phyloP scores from a whole-genome alignment of 2,888 invertebrate genomes.

The Xanthorhoe designata region DNA sequence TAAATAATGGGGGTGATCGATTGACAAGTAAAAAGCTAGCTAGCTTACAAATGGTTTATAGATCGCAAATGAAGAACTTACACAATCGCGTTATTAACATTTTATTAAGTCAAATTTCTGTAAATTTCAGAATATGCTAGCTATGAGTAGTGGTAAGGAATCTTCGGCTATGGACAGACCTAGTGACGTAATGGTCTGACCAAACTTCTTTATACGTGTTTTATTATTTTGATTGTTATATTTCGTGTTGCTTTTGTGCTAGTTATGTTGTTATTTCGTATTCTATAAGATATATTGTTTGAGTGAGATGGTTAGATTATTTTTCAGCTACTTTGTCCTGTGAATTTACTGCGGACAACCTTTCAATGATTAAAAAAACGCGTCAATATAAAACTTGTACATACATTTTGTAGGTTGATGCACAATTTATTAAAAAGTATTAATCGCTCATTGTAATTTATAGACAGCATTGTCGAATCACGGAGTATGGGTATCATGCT shows the following conservation, averaged over 20 bases:
- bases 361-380: background rate
- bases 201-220: constrained; percentile 16
- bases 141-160: constrained; percentile 3
- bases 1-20: background rate
- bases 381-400: constrained; percentile 8
- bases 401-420: constrained; percentile 6
- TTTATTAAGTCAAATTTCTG: no score
- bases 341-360: background rate
- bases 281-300: background rate
- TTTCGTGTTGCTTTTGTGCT: constrained; percentile 16
- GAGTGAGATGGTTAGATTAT: constrained; percentile 9
- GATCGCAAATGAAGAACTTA: no score
- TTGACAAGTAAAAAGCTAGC: no score
- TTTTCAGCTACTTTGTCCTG: constrained; percentile 4
- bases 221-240: constrained; percentile 24
- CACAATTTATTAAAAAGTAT: constrained; percentile 19
- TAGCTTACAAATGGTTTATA: no score
- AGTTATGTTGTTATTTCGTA: constrained; percentile 17
- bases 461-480: background rate
- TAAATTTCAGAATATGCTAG: background rate
- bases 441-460: constrained; percentile 4
- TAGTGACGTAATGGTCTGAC: constrained; percentile 6
- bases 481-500: background rate
- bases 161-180: background rate
- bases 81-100: no score